phyloP scores from a whole-genome alignment of 1,140 invertebrate genomes.

The Ptiloglossa arizonensis region DNA sequence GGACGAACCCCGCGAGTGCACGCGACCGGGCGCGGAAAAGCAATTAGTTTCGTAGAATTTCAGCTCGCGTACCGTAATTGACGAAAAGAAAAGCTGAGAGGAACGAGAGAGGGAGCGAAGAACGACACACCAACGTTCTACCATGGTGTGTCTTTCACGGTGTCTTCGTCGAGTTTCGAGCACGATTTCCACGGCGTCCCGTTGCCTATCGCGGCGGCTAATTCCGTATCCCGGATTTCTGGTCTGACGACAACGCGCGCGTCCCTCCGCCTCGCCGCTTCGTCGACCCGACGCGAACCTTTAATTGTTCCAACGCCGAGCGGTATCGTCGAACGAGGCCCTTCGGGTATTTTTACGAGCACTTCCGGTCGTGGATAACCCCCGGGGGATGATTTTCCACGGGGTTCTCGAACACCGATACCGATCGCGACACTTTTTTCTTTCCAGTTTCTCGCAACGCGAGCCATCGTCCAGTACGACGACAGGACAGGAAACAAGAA shows the following conservation, averaged over 20 bases:
- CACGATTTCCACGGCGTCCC: conserved; percentile 52
- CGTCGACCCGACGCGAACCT: conserved; percentile 28
- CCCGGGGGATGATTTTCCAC: conserved; percentile 24
- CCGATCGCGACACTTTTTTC: no score
- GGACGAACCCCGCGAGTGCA: no score
- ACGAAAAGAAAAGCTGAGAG: not conserved
- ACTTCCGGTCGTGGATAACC: no score
- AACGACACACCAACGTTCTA: not conserved
- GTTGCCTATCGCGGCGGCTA: conserved; percentile 61
- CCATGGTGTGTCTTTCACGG: not conserved
- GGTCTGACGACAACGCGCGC: conserved; percentile 70
- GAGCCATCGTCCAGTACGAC: no score
- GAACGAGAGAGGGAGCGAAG: not conserved
- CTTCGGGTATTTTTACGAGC: conserved; percentile 57
- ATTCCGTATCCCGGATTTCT: conserved; percentile 75
- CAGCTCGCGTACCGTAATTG: conserved; percentile 1
- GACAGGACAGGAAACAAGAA: no score
- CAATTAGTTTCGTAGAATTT: conserved; percentile 37
- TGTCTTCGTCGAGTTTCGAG: conserved; percentile 21
- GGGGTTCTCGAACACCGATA: no score
- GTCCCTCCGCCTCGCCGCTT: conserved; percentile 40
- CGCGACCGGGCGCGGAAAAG: not conserved
- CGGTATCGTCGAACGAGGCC: no score
- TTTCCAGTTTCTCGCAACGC: no score
- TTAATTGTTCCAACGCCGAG: conserved; percentile 55